Conservation (phyloP, 1,140 invertebrate genomes). For the Bilobella aurantiaca region DNA sequence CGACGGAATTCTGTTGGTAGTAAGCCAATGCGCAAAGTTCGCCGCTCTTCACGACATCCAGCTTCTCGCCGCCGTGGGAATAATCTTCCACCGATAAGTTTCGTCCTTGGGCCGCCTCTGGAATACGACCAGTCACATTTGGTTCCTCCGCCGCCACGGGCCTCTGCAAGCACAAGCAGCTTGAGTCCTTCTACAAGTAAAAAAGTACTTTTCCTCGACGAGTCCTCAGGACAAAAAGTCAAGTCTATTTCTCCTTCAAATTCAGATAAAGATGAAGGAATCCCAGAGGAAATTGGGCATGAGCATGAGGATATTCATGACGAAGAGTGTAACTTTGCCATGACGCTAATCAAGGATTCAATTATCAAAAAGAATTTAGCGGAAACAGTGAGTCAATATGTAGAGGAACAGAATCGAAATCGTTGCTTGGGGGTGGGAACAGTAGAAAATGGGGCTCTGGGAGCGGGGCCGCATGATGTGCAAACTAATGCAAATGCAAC, state of each 20-base stretch:
- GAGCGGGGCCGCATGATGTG: neutral
- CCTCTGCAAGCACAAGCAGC: neutral
- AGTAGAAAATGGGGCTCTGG: neutral
- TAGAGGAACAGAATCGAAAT: neutral
- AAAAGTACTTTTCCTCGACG: constrained; percentile 33
- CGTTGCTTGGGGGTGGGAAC: neutral
- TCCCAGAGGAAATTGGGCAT: constrained; percentile 29
- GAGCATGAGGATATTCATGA: constrained; percentile 13
- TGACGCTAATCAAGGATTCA: neutral
- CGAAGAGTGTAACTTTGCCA: neutral
- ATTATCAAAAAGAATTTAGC: constrained; percentile 24
- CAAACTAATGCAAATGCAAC: neutral
- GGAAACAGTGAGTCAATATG: constrained; percentile 19
- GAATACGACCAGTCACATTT: neutral
- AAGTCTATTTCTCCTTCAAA: constrained; percentile 30
- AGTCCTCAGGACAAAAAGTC: constrained; percentile 5
- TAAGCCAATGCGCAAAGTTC: neutral
- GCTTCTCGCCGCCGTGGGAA: constrained; percentile 13
- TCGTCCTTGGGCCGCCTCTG: neutral
- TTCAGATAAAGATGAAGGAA: constrained; percentile 35
- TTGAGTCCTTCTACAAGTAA: constrained; percentile 12
- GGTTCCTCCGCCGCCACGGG: neutral
- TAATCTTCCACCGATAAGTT: neutral
- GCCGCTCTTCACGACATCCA: neutral
- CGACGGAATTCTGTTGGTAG: neutral